Evolutionary conservation across 2,113 vertebrate genomes (phyloP).

Genomic region (Carollia perspicillata): DNA sequence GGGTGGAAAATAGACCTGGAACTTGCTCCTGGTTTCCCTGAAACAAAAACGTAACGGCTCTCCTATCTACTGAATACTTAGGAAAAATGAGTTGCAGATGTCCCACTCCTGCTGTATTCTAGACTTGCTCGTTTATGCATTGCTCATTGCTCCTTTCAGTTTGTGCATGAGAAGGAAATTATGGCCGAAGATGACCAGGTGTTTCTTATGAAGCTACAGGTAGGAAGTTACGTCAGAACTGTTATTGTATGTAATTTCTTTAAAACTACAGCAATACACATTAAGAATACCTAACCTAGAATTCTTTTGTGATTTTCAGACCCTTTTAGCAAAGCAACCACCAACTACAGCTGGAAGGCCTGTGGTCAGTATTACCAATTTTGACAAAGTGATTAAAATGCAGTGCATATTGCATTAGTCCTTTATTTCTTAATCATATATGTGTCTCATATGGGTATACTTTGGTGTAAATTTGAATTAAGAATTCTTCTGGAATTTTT

Average conservation of each 20-base stretch:
- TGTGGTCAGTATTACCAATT: constrained; percentile 87
- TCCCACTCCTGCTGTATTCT: background rate
- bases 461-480: constrained; percentile 25
- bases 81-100: background rate
- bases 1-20: background rate
- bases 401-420: background rate
- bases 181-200: constrained; percentile 98
- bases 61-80: background rate
- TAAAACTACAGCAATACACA: background rate
- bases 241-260: background rate
- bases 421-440: background rate
- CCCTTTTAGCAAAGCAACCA: constrained; percentile 94
- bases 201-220: constrained; percentile 98
- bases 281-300: constrained; percentile 34
- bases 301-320: constrained; percentile 83
- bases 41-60: background rate
- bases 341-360: constrained; percentile 93
- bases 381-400: constrained; percentile 37
- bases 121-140: background rate
- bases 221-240: constrained; percentile 68
- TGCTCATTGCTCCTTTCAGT: constrained; percentile 85
- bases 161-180: constrained; percentile 99
- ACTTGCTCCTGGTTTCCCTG: background rate
- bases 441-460: background rate
- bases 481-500: constrained; percentile 34